Evolutionary conservation across 30 jellyfish, hydroid and myxozoan genomes (phyloP), one percentile per base, ranked within the genome.

Genomic region (Pelagia noctiluca): DNA sequence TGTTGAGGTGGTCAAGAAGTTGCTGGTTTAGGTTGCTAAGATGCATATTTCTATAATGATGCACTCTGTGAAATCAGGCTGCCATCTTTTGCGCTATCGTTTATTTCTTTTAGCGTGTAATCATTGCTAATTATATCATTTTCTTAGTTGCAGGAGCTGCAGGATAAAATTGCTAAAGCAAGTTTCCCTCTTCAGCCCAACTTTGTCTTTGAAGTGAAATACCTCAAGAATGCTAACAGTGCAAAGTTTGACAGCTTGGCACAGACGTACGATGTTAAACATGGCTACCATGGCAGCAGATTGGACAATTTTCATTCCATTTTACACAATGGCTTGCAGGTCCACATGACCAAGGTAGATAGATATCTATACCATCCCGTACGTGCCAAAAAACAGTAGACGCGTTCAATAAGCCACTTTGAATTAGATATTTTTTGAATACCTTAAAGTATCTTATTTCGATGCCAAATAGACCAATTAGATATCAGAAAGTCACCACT

Each of bases 261-360:
- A 7, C 38, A 63, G 1, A 57, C 49, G 10, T 73, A 86, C 87
- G 97, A 86, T 24, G 49, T 86, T 21, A 92, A 86, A 54, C 69
- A 76, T 50, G 98, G 98, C 21, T 92, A 67, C 60, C 98, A 92
- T 82, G 98, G 98, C 3, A 92, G 98, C 82, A 78, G 98, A 33
- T 47, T 92, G 62, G 98, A 92, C 38, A 92, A 92, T 75, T 92
- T 86, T 46, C 85, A 92, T 57, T 92, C 98, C 35, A 92, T 92
- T 75, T 77, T 81, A 0, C 89, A 85, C 31, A 86, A 86, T 52
- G 98, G 98, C 0, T 72, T 92, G 47, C 98, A 92, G 78, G 97
- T 86, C 30, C 98, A 92, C 54, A 86, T 92, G 96, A 86, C 92
- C 85, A 92, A 92, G 93, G 98, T 92, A 70, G 19, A 52, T 35